phyloP scores from a whole-genome alignment of 1,140 invertebrate genomes.

The Ylistrum balloti region DNA sequence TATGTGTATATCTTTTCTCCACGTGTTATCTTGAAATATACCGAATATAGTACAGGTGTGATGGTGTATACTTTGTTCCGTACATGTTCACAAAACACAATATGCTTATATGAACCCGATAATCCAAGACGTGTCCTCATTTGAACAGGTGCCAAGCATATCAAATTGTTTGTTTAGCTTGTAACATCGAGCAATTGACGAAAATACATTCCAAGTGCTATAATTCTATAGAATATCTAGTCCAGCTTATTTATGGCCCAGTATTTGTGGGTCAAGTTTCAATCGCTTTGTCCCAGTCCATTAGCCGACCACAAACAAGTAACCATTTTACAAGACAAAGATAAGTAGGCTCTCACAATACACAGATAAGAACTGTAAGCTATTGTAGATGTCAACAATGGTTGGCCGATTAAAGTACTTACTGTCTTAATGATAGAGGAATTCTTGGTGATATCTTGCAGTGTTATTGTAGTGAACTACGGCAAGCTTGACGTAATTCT shows the following conservation, averaged over 20 bases:
- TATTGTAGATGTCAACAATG: neutral
- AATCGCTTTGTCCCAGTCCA: neutral
- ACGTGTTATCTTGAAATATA: too few relatives aligned
- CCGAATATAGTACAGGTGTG: too few relatives aligned
- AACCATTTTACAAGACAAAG: neutral
- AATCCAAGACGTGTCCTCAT: neutral
- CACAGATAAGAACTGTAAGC: neutral
- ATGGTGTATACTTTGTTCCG: too few relatives aligned
- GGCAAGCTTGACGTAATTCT: neutral
- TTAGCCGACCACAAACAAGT: slow-evolving; percentile 10
- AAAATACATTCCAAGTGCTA: slow-evolving; percentile 6
- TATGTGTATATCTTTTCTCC: too few relatives aligned
- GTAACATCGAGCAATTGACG: neutral
- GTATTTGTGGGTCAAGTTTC: slow-evolving; percentile 23
- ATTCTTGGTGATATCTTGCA: neutral
- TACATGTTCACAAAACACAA: too few relatives aligned
- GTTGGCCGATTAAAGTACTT: neutral
- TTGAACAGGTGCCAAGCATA: neutral
- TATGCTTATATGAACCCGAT: too few relatives aligned
- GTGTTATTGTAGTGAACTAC: too few relatives aligned
- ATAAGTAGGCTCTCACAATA: slow-evolving; percentile 9
- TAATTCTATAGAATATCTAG: slow-evolving; percentile 2
- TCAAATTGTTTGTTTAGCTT: slow-evolving; percentile 9
- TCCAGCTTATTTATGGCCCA: neutral
- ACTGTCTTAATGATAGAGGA: neutral